Percentiles rank a stretch among this genome's conserved stretches.
Conservation (phyloP, 2,797 vertebrate genomes). For the Smutsia temminckii region DNA sequence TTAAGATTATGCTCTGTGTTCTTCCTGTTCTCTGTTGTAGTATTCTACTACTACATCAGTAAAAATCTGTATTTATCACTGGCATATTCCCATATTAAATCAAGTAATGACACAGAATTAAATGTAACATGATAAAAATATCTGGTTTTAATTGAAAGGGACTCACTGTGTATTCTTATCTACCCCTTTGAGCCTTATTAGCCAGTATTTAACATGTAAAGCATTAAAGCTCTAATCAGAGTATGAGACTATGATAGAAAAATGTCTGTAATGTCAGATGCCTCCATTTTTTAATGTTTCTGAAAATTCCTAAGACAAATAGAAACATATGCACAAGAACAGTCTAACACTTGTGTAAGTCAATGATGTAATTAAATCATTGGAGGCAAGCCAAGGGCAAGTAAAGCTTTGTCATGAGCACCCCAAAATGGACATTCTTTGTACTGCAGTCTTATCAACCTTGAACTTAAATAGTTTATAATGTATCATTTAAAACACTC, state of each 20-base stretch:
- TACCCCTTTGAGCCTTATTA: not conserved
- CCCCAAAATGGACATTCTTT: slow-evolving; percentile 33
- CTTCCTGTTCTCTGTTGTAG: slow-evolving; percentile 42
- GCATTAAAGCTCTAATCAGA: not conserved
- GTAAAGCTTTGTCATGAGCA: slow-evolving; percentile 49
- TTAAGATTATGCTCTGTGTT: slow-evolving; percentile 17
- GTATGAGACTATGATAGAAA: not conserved
- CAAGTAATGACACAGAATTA: slow-evolving; percentile 15
- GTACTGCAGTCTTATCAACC: not conserved
- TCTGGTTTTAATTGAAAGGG: not conserved
- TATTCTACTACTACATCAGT: not conserved
- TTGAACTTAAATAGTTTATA: not conserved
- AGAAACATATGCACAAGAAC: not conserved
- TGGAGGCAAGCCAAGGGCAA: not conserved
- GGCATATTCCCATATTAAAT: not conserved
- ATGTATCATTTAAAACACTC: not conserved
- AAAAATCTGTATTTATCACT: not conserved
- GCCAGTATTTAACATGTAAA: not conserved
- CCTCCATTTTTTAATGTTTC: slow-evolving; percentile 2
- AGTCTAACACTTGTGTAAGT: not conserved
- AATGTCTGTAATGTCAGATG: not conserved
- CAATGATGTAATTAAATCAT: not conserved
- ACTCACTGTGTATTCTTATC: slow-evolving; percentile 12
- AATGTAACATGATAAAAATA: not conserved
- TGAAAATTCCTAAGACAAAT: slow-evolving; percentile 17